These are phyloP conservation scores for Lacerta viridis DNA, from an alignment of 2,797 vertebrate species.

Conservation along the genomic window DNA sequence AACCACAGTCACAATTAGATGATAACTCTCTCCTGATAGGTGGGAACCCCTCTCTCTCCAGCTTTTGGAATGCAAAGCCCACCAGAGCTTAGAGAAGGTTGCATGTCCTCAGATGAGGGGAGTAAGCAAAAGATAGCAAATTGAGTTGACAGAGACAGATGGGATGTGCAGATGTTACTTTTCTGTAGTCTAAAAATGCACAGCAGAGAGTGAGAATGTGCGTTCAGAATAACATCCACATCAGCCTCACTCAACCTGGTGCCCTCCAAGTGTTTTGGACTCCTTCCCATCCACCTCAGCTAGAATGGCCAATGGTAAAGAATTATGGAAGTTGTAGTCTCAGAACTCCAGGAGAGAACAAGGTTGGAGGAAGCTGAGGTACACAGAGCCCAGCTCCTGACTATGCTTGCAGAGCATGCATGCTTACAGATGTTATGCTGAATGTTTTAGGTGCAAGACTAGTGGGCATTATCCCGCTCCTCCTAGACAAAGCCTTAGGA, in stretches of 20 bases:
- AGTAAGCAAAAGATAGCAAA: background rate
- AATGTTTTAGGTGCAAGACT: background rate
- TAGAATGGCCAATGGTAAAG: too few species aligned
- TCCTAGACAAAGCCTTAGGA: too few species aligned
- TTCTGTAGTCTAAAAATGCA: background rate
- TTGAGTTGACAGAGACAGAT: background rate
- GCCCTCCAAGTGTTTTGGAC: too few species aligned
- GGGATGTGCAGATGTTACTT: background rate
- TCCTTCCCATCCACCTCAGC: too few species aligned
- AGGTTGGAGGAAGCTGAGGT: too few species aligned
- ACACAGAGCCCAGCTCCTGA: background rate
- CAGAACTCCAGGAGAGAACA: too few species aligned
- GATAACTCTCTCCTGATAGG: background rate
- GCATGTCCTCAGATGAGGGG: background rate
- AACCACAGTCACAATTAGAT: too few species aligned
- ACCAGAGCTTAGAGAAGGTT: background rate
- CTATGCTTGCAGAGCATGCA: background rate
- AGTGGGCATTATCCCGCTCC: background rate
- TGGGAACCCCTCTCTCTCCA: conserved; percentile 10
- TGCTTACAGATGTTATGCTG: background rate
- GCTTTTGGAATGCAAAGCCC: background rate
- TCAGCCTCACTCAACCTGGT: too few species aligned
- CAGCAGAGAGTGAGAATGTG: background rate
- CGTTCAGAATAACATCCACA: background rate
- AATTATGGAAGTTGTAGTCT: too few species aligned